Evolutionary conservation across 2,888 invertebrate species (phyloP), one percentile per base, ranked within the genome.

Genomic region (Perizoma affinitatum): DNA sequence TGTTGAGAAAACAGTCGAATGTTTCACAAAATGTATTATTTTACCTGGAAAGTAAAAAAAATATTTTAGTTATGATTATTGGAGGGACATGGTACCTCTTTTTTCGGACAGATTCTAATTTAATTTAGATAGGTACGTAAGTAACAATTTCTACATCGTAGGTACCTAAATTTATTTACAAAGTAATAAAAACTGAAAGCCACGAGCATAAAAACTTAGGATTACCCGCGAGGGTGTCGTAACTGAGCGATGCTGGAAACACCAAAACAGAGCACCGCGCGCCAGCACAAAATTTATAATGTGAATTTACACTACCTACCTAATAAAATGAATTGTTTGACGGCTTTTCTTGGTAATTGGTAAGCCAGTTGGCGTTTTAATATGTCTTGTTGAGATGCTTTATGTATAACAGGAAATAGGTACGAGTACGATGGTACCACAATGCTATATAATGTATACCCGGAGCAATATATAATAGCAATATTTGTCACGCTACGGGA

Each of bases 201-300:
- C 22, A 47, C 9, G 38, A 56, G 22, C 54, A 52, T 53, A 61
- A 56, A 57, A 64, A 56, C 48, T 53, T 54, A 45, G 22, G 40
- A 63, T 58, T 63, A 63, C 58, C 63, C 63, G 58, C 58, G 48
- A 52, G 58, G 48, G 63, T 52, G 58, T 54, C 58, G 53, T 58
- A 50, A 55, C 49, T 34, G 35, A 41, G 54, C 40, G 11, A 11
- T 8, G 54, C 53, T 63, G 58, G 63, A 33, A 56, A 9, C 63
- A 57, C 66, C 45, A 6, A 54, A 49, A 33, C 51, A 38, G 38
- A 38, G 38, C 38, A 38, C n/a, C 33, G 9, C 43, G 9, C 33
- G 44, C 45, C 11, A 11, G 10, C 8, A 22, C 6, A 10, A 34
- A 47, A 46, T 47, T 61, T 43, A 33, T 52, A 57, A 60, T 54